A percentile compares a stretch with the other conserved stretches of the same genome.
Evolutionary conservation across 2,797 vertebrate species (phyloP).

Genomic region (Numenius phaeopus): DNA sequence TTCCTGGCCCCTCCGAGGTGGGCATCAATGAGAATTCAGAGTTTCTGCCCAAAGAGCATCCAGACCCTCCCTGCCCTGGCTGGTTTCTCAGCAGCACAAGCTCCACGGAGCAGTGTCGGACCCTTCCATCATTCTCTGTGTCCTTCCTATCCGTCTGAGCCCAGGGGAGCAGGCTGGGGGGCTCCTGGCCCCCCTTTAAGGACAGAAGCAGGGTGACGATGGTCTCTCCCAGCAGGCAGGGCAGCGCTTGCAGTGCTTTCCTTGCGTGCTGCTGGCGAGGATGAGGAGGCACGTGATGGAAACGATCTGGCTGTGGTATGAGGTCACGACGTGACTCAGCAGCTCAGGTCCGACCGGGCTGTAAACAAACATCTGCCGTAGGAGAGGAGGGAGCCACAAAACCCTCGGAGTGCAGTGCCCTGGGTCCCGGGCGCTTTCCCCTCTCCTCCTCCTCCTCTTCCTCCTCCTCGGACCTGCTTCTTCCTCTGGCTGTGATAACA

Average conservation of each 20-base stretch:
- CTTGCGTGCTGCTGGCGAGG: fast-evolving
- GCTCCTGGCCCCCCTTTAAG: fast-evolving
- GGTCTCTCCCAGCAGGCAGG: background rate
- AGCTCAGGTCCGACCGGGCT: background rate
- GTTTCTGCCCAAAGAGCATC: background rate
- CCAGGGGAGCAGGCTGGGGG: fast-evolving
- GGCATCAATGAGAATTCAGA: background rate
- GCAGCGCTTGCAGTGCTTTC: fast-evolving
- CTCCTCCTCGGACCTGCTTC: background rate
- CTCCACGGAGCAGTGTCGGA: fast-evolving
- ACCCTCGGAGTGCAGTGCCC: too few relatives aligned
- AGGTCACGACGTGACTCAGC: background rate
- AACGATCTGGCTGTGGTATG: fast-evolving
- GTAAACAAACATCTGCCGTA: background rate
- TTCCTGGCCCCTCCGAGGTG: background rate
- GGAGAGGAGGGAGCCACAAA: background rate
- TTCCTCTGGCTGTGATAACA: background rate
- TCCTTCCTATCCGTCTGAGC: fast-evolving
- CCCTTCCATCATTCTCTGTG: fast-evolving
- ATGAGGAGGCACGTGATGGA: background rate
- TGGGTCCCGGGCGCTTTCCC: background rate
- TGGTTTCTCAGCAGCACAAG: fast-evolving
- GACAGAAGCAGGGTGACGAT: fast-evolving
- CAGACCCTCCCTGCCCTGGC: background rate
- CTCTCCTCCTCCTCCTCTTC: background rate